A percentile compares a stretch with the other conserved stretches of the same genome.
Conservation (phyloP, 1,140 invertebrate genomes). For the Sogatella furcifera region DNA sequence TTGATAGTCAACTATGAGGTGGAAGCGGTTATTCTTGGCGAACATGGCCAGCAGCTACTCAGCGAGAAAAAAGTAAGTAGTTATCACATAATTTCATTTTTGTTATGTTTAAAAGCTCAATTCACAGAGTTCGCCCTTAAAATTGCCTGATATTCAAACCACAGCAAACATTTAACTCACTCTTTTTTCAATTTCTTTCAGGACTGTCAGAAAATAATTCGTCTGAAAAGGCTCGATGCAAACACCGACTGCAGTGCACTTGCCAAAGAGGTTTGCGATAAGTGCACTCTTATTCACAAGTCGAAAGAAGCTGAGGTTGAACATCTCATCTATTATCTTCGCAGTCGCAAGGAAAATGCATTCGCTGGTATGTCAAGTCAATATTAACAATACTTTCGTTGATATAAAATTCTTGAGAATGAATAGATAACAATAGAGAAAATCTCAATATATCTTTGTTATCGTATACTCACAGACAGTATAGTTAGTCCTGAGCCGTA, state of each 20-base stretch:
- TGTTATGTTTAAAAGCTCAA: too few relatives aligned
- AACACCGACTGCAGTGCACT: slow-evolving; percentile 68
- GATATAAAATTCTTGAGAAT: too few relatives aligned
- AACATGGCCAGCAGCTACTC: slow-evolving; percentile 71
- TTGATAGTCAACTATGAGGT: slow-evolving; percentile 84
- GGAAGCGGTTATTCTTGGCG: slow-evolving; percentile 73
- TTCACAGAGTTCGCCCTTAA: too few relatives aligned
- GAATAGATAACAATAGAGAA: too few relatives aligned
- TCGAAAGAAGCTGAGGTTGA: slow-evolving; percentile 77
- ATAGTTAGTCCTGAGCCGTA: too few relatives aligned
- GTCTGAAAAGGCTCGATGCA: slow-evolving; percentile 69
- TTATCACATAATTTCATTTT: too few relatives aligned
- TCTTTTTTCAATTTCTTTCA: slow-evolving; percentile 25
- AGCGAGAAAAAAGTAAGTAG: slow-evolving; percentile 67
- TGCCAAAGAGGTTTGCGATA: slow-evolving; percentile 77
- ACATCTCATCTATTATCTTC: slow-evolving; percentile 83
- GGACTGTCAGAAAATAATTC: slow-evolving; percentile 74
- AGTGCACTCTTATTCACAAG: slow-evolving; percentile 80
- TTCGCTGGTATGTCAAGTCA: slow-evolving; percentile 21
- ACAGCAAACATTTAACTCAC: neutral
- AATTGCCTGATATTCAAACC: too few relatives aligned
- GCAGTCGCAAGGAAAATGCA: slow-evolving; percentile 59
- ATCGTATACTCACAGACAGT: too few relatives aligned
- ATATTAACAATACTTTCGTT: too few relatives aligned
- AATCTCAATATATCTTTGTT: too few relatives aligned